Evolutionary conservation across 2,888 invertebrate species (phyloP).

Genomic region (Brachynemurus nebulosus): DNA sequence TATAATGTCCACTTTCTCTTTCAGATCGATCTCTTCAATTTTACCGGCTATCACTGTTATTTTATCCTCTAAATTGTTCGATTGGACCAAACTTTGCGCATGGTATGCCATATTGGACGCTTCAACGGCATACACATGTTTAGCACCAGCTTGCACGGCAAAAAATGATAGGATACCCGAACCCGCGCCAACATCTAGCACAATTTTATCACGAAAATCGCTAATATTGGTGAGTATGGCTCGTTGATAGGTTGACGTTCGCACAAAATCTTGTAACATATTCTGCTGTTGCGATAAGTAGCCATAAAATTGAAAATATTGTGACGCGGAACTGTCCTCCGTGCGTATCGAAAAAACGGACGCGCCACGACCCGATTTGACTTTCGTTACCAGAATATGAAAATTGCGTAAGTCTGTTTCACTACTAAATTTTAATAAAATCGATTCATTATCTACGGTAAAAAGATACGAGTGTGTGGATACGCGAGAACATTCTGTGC

Average conservation of each 20-base stretch:
- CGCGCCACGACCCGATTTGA: constrained; percentile 53
- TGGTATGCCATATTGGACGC: constrained; percentile 98
- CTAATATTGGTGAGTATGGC: constrained; percentile 87
- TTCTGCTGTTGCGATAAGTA: constrained; percentile 99
- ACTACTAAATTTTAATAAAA: constrained; percentile 53
- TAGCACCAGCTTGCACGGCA: constrained; percentile 93
- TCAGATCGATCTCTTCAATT: constrained; percentile 93
- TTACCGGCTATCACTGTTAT: constrained; percentile 93
- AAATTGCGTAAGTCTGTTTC: constrained; percentile 50
- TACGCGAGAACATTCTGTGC: constrained; percentile 57
- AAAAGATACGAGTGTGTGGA: constrained; percentile 56
- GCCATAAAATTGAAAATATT: constrained; percentile 99
- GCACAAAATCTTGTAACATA: constrained; percentile 99
- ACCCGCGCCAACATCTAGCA: constrained; percentile 96
- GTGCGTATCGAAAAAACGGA: constrained; percentile 93
- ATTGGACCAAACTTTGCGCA: constrained; percentile 77
- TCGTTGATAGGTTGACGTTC: constrained; percentile 96
- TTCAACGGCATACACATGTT: constrained; percentile 96
- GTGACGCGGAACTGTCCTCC: constrained; percentile 95
- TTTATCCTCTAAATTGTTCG: constrained; percentile 77
- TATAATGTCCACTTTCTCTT: constrained; percentile 91
- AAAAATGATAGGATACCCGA: constrained; percentile 98
- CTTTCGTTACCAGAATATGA: constrained; percentile 57
- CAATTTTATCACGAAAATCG: constrained; percentile 87
- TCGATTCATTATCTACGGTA: constrained; percentile 55